Base-by-base conservation (phyloP, 2,888 invertebrate species). In the Heliconius ismenius region DNA sequence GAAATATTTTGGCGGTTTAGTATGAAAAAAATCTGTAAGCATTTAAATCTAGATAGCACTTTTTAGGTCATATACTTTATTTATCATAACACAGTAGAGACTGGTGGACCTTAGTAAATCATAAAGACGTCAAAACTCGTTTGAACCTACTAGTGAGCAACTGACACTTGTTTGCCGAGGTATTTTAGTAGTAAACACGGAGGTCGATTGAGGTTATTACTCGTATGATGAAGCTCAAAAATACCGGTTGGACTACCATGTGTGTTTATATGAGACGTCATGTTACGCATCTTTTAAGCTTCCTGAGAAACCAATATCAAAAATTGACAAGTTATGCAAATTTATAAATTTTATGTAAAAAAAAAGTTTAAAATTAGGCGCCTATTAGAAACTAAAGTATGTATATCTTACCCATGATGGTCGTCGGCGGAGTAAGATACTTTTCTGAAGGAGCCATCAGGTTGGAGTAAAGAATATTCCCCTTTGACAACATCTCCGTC, bases 401-500 rank as follows among this genome's bases (percentile, higher is more conserved):
- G 32, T 65, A 26, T 64, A 58, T 73, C 86, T 85, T 95, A 95
- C 92, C 95, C 95, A 78, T 93, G 84, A 85, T 95, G 94, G 85
- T 95, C 94, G 81, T 95, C 95, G 81, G 95, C 95, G 82, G 93
- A 91, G 90, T 95, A 95, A 81, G 95, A 92, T 39, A 95, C 95
- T 82, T 95, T 95, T 85, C 95, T 94, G 88, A 95, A 91, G 79
- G 95, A 95, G 81, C 95, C 95, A 83, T 95, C 95, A 32, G 95
- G 95, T 85, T 95, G 95, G 81, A 95, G 92, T 75, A 95, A 90
- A 49, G 95, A 95, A 89, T 96, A 96, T 83, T 96, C 95, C 78
- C 96, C 96, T 86, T 95, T 95, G 74, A 96, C 96, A 68, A 95
- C 95, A 82, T 96, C 95, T 36, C 96, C 96, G 85, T 95, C 95